Percentiles rank a stretch among this genome's conserved stretches.
phyloP scores from a whole-genome alignment of 2,888 invertebrate species.

The Steromphala cineraria region DNA sequence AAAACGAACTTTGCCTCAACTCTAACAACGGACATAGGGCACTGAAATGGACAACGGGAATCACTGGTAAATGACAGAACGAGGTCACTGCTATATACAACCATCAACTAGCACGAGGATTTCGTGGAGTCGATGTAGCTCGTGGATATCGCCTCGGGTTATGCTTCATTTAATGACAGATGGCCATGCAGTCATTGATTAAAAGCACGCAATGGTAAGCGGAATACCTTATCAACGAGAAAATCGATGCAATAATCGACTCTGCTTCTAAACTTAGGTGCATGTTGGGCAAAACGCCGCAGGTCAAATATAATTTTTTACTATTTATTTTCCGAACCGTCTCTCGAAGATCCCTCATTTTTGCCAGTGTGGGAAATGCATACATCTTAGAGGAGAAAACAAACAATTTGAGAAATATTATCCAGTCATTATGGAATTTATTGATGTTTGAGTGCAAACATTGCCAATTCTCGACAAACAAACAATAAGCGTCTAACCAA shows the following conservation, averaged over 20 bases:
- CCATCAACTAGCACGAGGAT: too few relatives aligned
- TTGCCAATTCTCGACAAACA: conserved; percentile 13
- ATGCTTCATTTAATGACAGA: conserved; percentile 7
- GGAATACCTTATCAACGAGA: neutral
- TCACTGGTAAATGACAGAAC: neutral
- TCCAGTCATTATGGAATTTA: conserved; percentile 18
- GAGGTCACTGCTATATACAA: neutral
- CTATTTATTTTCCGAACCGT: neutral
- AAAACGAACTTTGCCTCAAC: too few relatives aligned
- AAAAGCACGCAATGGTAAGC: neutral
- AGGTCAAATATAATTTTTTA: neutral
- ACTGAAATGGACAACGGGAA: neutral
- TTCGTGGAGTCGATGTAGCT: neutral
- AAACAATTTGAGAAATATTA: conserved; percentile 18
- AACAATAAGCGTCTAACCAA: neutral
- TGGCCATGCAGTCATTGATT: conserved; percentile 3
- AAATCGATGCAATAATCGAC: conserved; percentile 7
- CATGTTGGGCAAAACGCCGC: conserved; percentile 3
- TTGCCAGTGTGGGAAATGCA: conserved; percentile 7
- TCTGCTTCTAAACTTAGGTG: neutral
- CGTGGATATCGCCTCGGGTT: neutral
- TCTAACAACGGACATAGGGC: neutral
- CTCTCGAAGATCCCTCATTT: too few relatives aligned
- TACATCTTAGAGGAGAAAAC: conserved; percentile 9
- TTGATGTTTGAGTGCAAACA: conserved; percentile 18